phyloP scores from a whole-genome alignment of 2,797 vertebrate genomes.

The Ambastaia sidthimunki region DNA sequence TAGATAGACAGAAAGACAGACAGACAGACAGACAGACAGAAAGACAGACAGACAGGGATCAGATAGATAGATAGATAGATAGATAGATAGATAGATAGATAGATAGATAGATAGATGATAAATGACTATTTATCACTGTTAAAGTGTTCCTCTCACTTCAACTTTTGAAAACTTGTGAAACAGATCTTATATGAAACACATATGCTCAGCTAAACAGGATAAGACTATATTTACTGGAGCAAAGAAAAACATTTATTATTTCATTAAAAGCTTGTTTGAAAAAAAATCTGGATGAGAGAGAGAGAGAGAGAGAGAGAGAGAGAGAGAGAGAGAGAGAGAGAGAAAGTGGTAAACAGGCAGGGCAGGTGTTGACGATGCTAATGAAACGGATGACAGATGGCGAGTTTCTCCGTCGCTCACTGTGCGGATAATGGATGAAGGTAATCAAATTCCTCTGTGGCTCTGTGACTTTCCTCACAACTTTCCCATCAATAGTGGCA shows the following conservation, averaged over 20 bases:
- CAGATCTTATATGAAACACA: conserved; percentile 27
- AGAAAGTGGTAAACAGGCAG: conserved; percentile 90
- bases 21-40: neutral
- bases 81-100: neutral
- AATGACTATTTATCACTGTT: neutral
- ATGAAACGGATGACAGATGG: conserved; percentile 99
- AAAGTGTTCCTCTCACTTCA: neutral
- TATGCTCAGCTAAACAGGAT: conserved; percentile 47
- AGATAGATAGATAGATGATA: neutral
- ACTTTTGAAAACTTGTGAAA: conserved; percentile 38
- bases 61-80: neutral
- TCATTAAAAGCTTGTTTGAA: conserved; percentile 84
- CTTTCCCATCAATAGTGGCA: conserved; percentile 86
- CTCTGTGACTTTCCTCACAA: conserved; percentile 97
- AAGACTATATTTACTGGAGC: conserved; percentile 57
- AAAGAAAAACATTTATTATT: conserved; percentile 87
- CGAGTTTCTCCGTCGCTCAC: conserved; percentile 93
- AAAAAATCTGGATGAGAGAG: conserved; percentile 47
- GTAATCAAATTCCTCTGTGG: conserved; percentile 99
- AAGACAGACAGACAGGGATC: neutral
- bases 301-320: conserved; percentile 68
- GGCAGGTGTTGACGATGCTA: conserved; percentile 99
- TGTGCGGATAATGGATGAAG: conserved; percentile 99
- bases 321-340: conserved; percentile 48
- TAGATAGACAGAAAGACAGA: neutral